Evolutionary conservation across 2,888 invertebrate genomes (phyloP), one percentile per base, ranked within the genome.

Genomic region (Ceramica pisi): DNA sequence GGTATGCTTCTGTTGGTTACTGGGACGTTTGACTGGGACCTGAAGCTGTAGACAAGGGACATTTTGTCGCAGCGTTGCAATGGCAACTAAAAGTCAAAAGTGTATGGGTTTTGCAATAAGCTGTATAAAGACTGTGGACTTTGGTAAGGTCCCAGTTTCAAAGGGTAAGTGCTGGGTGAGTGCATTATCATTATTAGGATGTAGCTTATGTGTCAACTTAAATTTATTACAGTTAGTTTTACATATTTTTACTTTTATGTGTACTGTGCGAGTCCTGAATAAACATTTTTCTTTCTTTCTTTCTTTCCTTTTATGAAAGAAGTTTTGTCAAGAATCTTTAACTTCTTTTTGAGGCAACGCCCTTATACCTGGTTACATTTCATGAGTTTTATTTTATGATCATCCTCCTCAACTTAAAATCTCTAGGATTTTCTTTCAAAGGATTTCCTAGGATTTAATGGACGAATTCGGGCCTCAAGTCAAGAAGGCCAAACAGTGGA

Each of bases 1-100:
- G 78, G 55, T 74, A 79, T 74, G 53, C 68, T 80, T 81, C 66
- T 76, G 50, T 71, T 68, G 85, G 78, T 84, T 85, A 84, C 78
- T 78, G 64, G 85, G 80, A 72, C 82, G 76, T 35, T 53, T 56
- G 53, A 26, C 41, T 26, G 12, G 35, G 19, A 41, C 31, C 41
- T 61, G 48, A 9, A 38, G 14, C 38, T 41, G 5, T 5, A 41
- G 41, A 41, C 14, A 14, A 41, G 12, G 14, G 41, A 0, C 14
- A 14, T 9, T 14, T 5, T 41, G 5, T 41, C 41, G 5, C 16
- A 41, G 41, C 41, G 41, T 41, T 5, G 41, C 41, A 16, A 41
- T 14, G 41, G 41, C 41, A 14, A 41, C 14, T 14, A 38, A 41
- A 41, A 5, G 14, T 14, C 41, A 41, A 38, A 38, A 38, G 12